phyloP scores from a whole-genome alignment of 2,888 invertebrate species.

The Noctua comes region DNA sequence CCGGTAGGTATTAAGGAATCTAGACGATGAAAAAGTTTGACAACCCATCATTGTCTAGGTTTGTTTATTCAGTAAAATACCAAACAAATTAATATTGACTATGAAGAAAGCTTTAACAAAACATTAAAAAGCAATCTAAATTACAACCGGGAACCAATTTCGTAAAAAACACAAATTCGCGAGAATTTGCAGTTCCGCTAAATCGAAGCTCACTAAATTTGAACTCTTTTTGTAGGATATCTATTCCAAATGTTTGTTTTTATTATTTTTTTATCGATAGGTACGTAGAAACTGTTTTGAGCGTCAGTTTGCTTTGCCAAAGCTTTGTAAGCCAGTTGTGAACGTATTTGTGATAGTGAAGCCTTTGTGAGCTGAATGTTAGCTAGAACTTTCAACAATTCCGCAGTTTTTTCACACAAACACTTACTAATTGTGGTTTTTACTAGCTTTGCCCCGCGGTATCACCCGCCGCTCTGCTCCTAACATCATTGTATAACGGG shows the following conservation, averaged over 20 bases:
- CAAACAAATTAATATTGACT: not conserved
- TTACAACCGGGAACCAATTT: not conserved
- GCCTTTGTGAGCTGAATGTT: not conserved
- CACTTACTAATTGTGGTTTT: no score
- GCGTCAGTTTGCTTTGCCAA: not conserved
- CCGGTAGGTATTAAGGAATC: not conserved
- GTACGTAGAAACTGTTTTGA: not conserved
- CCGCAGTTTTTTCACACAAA: not conserved
- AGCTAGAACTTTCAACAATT: not conserved
- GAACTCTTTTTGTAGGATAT: not conserved
- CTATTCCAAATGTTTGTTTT: conserved; percentile 15
- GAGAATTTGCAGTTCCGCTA: conserved; percentile 2
- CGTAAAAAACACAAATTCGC: conserved; percentile 1
- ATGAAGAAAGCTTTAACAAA: not conserved
- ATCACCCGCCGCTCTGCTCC: not conserved
- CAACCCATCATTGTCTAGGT: not conserved
- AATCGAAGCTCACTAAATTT: not conserved
- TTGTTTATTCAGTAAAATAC: not conserved
- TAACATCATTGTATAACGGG: no score
- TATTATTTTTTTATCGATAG: not conserved
- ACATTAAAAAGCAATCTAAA: not conserved
- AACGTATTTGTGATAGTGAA: not conserved
- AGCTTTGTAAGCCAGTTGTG: not conserved
- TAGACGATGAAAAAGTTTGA: not conserved
- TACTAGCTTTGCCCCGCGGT: not conserved